Evolutionary conservation across 1,140 invertebrate species (phyloP).

Genomic region (Gryon sp.): DNA sequence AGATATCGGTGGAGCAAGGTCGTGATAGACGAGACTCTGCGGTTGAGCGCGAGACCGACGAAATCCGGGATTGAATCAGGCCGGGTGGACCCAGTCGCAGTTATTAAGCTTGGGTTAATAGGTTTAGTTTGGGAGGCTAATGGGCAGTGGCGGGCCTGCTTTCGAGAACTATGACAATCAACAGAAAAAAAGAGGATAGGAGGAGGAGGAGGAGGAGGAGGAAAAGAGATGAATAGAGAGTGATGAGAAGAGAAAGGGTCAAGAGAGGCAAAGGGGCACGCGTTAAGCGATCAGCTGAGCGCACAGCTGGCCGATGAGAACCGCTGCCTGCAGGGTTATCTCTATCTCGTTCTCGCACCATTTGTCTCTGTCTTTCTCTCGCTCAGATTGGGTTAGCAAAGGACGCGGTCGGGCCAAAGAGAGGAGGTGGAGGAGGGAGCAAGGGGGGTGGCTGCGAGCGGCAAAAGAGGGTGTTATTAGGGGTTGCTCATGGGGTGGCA

Average conservation of each 20-base stretch:
- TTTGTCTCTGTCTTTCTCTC: slow-evolving; percentile 6
- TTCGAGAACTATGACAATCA: no score
- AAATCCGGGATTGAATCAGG: slow-evolving; percentile 56
- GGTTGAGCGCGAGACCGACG: slow-evolving; percentile 53
- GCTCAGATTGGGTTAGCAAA: slow-evolving; percentile 76
- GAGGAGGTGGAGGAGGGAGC: no score
- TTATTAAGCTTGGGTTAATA: slow-evolving; percentile 75
- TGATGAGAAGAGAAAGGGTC: no score
- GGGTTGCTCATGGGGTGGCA: slow-evolving; percentile 77
- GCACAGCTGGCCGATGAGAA: slow-evolving; percentile 75
- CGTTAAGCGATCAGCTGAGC: slow-evolving; percentile 76
- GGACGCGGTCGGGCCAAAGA: slow-evolving; percentile 69
- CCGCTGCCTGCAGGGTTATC: slow-evolving; percentile 67
- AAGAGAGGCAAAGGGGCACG: slow-evolving; percentile 20
- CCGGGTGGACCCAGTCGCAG: slow-evolving; percentile 55
- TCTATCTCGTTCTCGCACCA: neutral
- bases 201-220: neutral
- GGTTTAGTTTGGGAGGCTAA: slow-evolving; percentile 74
- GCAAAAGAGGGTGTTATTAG: slow-evolving; percentile 76
- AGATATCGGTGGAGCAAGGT: slow-evolving; percentile 42
- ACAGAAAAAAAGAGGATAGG: no score
- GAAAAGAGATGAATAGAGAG: no score
- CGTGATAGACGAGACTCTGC: slow-evolving; percentile 62
- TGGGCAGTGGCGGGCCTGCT: slow-evolving; percentile 64
- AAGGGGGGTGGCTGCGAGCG: slow-evolving; percentile 66